Percentiles rank a stretch among this genome's conserved stretches.
These are phyloP conservation scores for Parascotia fuliginaria DNA, from an alignment of 2,888 invertebrate genomes.

Conservation along the genomic window DNA sequence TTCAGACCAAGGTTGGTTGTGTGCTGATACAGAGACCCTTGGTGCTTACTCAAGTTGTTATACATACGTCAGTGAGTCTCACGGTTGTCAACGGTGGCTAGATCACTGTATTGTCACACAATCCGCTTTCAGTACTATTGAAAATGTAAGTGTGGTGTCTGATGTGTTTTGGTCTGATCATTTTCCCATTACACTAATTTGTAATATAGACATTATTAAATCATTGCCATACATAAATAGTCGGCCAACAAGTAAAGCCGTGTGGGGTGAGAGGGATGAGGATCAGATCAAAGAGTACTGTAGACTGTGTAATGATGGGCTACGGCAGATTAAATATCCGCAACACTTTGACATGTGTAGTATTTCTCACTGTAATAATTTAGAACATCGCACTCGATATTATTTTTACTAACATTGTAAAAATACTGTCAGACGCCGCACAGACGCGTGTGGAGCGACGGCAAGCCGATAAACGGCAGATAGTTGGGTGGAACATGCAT, in stretches of 20 bases:
- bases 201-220: constrained; percentile 12
- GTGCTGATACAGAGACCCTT: constrained; percentile 1
- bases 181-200: constrained; percentile 15
- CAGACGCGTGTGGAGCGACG: neutral
- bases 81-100: constrained; percentile 5
- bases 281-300: constrained; percentile 3
- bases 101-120: constrained; percentile 11
- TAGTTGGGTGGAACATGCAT: constrained; percentile 31
- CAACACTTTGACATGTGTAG: constrained; percentile 2
- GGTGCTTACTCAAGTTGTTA: neutral
- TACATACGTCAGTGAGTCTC: constrained; percentile 5
- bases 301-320: neutral
- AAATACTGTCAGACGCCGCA: constrained; percentile 14
- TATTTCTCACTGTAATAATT: constrained; percentile 10
- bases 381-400: constrained; percentile 22
- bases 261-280: constrained; percentile 7
- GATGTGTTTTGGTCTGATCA: constrained; percentile 28
- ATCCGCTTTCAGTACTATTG: constrained; percentile 5
- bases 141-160: constrained; percentile 4
- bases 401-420: constrained; percentile 23
- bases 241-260: neutral
- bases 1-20: constrained; percentile 8
- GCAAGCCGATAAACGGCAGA: neutral
- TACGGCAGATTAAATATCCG: constrained; percentile 5
- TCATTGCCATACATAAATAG: neutral